phyloP scores from a whole-genome alignment of 1,140 invertebrate genomes.

The Drosophila miranda region DNA sequence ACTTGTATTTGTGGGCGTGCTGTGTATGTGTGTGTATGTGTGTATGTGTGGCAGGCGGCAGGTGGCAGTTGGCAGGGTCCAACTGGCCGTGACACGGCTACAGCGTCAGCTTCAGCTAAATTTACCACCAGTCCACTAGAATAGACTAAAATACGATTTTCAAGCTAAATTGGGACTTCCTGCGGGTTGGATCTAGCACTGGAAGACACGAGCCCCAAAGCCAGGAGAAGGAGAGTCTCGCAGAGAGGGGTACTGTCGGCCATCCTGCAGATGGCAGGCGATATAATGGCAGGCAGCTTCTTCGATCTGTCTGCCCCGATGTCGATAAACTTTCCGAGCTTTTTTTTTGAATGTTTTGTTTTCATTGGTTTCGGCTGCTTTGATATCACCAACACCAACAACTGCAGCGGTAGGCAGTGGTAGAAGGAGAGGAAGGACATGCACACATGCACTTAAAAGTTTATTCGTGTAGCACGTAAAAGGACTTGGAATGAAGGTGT shows the following conservation, averaged over 20 bases:
- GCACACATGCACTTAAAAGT: constrained; percentile 53
- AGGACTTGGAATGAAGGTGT: constrained; percentile 75
- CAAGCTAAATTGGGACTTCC: not conserved
- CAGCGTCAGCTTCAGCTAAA: not conserved
- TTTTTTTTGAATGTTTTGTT: constrained; percentile 5
- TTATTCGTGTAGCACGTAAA: constrained; percentile 74
- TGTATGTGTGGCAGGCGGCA: constrained; percentile 5
- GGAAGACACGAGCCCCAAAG: too few relatives aligned
- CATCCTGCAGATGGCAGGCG: too few relatives aligned
- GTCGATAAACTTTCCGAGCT: constrained; percentile 29
- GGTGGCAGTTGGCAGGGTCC: constrained; percentile 3
- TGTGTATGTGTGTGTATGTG: not conserved
- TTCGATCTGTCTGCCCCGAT: constrained; percentile 9
- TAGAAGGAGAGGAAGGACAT: not conserved
- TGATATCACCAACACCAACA: constrained; percentile 31
- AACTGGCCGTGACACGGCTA: constrained; percentile 28
- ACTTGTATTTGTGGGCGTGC: too few relatives aligned
- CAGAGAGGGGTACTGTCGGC: too few relatives aligned
- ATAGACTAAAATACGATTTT: constrained; percentile 13
- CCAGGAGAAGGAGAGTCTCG: too few relatives aligned
- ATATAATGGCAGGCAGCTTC: not conserved
- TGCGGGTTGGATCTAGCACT: too few relatives aligned
- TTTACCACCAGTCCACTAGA: constrained; percentile 10
- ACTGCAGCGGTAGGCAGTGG: not conserved
- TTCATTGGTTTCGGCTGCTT: not conserved